Base-by-base conservation (phyloP, 2,888 invertebrate genomes). In the Dasypogon diadema region DNA sequence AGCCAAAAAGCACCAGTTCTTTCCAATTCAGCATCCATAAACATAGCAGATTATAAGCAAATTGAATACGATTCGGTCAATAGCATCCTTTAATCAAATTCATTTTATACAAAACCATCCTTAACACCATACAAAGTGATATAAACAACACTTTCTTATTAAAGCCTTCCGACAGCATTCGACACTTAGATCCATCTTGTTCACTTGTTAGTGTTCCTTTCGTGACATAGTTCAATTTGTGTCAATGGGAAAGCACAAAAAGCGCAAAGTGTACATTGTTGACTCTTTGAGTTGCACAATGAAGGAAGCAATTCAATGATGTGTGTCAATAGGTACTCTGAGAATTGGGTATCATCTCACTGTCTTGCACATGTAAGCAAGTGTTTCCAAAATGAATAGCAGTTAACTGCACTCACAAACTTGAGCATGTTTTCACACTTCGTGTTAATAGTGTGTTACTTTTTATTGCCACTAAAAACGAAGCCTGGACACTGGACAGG, bases 251-350 rank as follows among this genome's bases (percentile, higher is more conserved):
- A 26, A 26, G 6, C 55, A 14, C 26, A 56, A 26, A 56, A 5
- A 24, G 56, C 24, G 14, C 8, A 24, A 16, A 16, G 60, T 34
- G 60, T 18, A 60, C 34, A 60, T 30, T 34, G 34, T 60, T 60
- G 34, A 34, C 30, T 14, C 60, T 34, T 60, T 8, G 21, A 34
- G 34, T 2, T 18, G 16, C 16, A 18, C 16, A 10, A 30, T 26
- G 21, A 34, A 21, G 2, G 60, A 60, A 34, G 34, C 24, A 4
- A 2, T 12, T 60, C 18, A 30, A 16, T 18, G 24, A 60, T 34
- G 34, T 60, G 60, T 60, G 60, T 60, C 60, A 60, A 60, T 18
- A 18, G 37, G 16, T 18, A n/a, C 34, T 60, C 18, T 60, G 30
- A 14, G 24, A 30, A 34, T 26, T 26, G 56, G 24, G 26, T 56